Conservation (phyloP, 2,888 invertebrate species). For the Gymnoscelis rufifasciata region DNA sequence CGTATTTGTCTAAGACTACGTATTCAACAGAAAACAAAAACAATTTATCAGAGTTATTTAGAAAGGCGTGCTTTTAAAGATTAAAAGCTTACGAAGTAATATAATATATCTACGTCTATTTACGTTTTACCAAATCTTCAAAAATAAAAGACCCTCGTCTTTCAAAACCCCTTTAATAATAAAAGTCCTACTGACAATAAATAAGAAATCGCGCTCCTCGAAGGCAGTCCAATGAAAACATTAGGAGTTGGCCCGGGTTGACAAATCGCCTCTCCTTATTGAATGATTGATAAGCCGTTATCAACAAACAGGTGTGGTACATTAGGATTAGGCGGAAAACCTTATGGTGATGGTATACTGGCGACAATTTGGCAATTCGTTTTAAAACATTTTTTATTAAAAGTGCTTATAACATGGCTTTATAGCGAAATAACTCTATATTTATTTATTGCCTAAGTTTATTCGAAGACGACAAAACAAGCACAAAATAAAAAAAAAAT, state of each 20-base stretch:
- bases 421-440: no score
- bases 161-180: conserved; percentile 1
- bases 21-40: no score
- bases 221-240: conserved; percentile 32
- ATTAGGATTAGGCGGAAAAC: conserved; percentile 1
- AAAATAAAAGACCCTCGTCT: neutral
- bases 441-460: no score
- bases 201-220: conserved; percentile 24
- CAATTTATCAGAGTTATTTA: no score
- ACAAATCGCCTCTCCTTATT: conserved; percentile 65
- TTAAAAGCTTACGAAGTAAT: no score
- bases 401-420: no score
- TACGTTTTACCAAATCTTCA: neutral
- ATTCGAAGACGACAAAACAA: no score
- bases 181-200: conserved; percentile 16
- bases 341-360: neutral
- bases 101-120: no score
- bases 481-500: no score
- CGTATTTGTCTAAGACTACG: no score
- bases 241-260: conserved; percentile 41
- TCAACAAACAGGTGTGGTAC: conserved; percentile 61
- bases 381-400: neutral
- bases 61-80: no score
- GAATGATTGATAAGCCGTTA: conserved; percentile 71
- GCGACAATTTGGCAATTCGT: neutral